Evolutionary conservation across 2,888 invertebrate species (phyloP).

Genomic region (Agriopis marginaria): DNA sequence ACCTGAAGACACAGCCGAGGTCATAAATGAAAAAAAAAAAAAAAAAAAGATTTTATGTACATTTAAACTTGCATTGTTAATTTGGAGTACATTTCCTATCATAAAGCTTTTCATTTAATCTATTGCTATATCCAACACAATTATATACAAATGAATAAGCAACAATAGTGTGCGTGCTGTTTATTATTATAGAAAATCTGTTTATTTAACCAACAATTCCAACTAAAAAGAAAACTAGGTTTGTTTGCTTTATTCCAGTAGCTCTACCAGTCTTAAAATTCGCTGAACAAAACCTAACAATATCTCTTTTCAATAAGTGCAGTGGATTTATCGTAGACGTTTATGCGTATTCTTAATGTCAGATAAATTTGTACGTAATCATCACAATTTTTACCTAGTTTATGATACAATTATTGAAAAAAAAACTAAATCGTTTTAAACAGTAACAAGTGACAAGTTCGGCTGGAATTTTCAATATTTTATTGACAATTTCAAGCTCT

Average conservation of each 20-base stretch:
- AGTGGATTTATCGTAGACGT: not conserved
- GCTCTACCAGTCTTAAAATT: not conserved
- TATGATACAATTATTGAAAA: not conserved
- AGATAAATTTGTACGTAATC: not conserved
- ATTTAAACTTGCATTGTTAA: too few species aligned
- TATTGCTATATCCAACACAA: slow-evolving; percentile 3
- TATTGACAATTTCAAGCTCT: slow-evolving; percentile 14
- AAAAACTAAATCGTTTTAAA: not conserved
- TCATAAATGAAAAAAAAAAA: too few species aligned
- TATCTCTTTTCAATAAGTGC: too few species aligned
- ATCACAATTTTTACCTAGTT: not conserved
- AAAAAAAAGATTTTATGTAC: too few species aligned
- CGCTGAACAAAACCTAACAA: not conserved
- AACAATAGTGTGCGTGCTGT: slow-evolving; percentile 5
- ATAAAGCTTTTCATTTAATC: not conserved
- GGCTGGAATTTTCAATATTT: slow-evolving; percentile 18
- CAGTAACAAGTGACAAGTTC: slow-evolving; percentile 10
- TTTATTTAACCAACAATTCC: not conserved
- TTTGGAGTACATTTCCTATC: not conserved
- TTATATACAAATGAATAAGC: slow-evolving; percentile 9
- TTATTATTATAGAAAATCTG: not conserved
- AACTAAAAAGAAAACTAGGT: not conserved
- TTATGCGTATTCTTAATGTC: not conserved
- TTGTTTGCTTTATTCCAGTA: slow-evolving; percentile 6
- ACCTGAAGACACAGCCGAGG: too few species aligned